These are phyloP conservation scores for Sialia sialis DNA, from an alignment of 2,113 vertebrate species.

Conservation along the genomic window DNA sequence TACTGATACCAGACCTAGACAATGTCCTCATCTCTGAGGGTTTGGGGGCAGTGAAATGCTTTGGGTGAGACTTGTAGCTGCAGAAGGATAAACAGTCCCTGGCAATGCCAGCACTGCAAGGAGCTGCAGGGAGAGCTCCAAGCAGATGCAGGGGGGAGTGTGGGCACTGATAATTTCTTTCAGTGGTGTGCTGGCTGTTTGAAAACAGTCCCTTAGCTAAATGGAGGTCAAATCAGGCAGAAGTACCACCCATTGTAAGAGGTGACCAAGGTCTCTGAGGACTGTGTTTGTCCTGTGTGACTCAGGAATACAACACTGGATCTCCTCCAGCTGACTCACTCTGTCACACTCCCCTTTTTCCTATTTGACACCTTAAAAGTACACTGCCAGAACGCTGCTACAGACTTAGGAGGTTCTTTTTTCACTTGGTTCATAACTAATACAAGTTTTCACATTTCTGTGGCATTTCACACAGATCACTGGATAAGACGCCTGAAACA, in stretches of 20 bases:
- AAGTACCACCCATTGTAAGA: background rate
- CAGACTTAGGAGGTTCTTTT: background rate
- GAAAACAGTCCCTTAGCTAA: background rate
- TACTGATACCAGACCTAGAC: background rate
- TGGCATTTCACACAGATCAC: background rate
- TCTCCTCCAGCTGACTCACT: background rate
- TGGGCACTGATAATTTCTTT: background rate
- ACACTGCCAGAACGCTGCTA: background rate
- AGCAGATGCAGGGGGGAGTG: fast-evolving
- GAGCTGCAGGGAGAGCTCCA: background rate
- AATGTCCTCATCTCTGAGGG: background rate
- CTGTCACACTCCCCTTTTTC: background rate
- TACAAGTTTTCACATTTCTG: background rate
- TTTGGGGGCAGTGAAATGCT: background rate
- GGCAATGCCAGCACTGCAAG: background rate
- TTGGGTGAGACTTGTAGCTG: background rate
- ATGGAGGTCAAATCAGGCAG: background rate
- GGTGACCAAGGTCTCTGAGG: background rate
- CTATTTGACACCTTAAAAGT: background rate
- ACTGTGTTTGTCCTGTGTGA: background rate
- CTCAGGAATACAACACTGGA: background rate
- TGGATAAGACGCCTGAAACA: background rate
- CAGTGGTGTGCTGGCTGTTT: background rate
- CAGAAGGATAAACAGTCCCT: background rate
- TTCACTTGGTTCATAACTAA: background rate